phyloP scores from a whole-genome alignment of 2,888 invertebrate species.

The Doris montereyensis region DNA sequence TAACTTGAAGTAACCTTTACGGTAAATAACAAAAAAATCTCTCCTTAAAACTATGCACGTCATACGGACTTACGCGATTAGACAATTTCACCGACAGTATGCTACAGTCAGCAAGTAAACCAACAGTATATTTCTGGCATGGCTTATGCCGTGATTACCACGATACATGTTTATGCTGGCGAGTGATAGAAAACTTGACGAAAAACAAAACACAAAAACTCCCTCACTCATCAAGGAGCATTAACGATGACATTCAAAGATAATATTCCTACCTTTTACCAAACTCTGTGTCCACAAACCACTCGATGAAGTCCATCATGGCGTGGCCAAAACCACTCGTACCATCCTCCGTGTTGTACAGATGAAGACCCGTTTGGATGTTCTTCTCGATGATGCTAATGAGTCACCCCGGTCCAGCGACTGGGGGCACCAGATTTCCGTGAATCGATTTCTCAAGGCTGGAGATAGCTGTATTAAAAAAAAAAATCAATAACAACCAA shows the following conservation, averaged over 20 bases:
- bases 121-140: too few species aligned
- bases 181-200: too few species aligned
- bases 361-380: constrained; percentile 77
- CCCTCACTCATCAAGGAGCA: neutral
- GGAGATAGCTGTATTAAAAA: constrained; percentile 96
- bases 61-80: too few species aligned
- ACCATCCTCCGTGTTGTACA: constrained; percentile 75
- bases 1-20: too few species aligned
- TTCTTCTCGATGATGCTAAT: constrained; percentile 87
- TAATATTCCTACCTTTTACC: constrained; percentile 76
- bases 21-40: too few species aligned
- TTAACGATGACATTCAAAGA: neutral
- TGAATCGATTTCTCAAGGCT: constrained; percentile 95
- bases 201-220: neutral
- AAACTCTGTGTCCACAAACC: constrained; percentile 82
- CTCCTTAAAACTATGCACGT: too few species aligned
- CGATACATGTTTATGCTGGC: too few species aligned
- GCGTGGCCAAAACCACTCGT: constrained; percentile 77
- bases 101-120: too few species aligned
- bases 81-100: too few species aligned
- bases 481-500: too few species aligned
- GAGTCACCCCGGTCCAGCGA: constrained; percentile 79
- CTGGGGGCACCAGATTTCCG: constrained; percentile 96
- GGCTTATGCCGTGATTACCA: too few species aligned
- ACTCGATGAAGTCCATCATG: constrained; percentile 86